Evolutionary conservation across 2,113 vertebrate species (phyloP).

Genomic region (Leuciscus idus): DNA sequence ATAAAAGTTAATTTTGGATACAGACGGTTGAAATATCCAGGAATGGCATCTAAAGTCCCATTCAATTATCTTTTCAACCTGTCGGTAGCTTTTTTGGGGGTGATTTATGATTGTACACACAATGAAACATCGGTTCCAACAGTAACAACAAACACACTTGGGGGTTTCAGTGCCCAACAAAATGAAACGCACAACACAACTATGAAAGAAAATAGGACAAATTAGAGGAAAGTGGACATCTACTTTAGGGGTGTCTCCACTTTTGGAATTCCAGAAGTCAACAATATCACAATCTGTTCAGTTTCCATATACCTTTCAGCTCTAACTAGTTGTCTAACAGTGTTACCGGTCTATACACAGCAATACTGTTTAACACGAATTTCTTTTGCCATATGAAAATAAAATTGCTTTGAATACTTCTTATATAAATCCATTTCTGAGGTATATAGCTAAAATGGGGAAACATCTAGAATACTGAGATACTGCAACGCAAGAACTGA

Average conservation of each 20-base stretch:
- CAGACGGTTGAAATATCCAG: not conserved
- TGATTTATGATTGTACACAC: constrained; percentile 10
- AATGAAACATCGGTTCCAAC: not conserved
- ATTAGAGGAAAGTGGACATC: not conserved
- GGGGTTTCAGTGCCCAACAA: constrained; percentile 12
- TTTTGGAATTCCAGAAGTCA: constrained; percentile 23
- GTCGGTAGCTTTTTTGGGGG: not conserved
- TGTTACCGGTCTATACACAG: constrained; percentile 52
- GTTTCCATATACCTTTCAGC: not conserved
- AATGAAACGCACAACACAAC: constrained; percentile 10
- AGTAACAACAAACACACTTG: not conserved
- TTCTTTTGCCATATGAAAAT: constrained; percentile 47
- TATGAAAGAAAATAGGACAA: not conserved
- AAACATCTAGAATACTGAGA: constrained; percentile 70
- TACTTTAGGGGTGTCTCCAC: not conserved
- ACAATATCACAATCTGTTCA: constrained; percentile 37
- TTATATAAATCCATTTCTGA: constrained; percentile 59
- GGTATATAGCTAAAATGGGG: constrained; percentile 59
- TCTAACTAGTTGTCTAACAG: constrained; percentile 35
- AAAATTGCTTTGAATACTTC: constrained; percentile 41
- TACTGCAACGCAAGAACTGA: constrained; percentile 83
- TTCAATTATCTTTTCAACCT: not conserved
- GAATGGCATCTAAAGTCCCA: not conserved
- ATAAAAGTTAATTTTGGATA: not conserved
- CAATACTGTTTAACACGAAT: constrained; percentile 9